Evolutionary conservation across 1,140 invertebrate genomes (phyloP).

Genomic region (Samia ricini): DNA sequence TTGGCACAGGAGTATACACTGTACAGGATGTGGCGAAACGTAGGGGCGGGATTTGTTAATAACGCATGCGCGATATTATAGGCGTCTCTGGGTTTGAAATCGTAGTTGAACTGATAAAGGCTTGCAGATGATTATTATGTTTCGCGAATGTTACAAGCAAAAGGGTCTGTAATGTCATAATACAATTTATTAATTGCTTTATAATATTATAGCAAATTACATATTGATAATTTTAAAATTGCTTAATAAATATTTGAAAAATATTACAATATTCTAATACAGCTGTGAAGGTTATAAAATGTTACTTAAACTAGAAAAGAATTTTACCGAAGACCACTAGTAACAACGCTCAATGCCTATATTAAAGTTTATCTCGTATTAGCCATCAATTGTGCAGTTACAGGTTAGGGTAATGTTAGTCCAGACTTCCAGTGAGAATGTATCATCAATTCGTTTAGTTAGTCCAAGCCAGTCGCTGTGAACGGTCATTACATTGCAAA

Average conservation of each 20-base stretch:
- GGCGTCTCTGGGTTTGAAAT: slow-evolving; percentile 26
- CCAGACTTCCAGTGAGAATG: not conserved
- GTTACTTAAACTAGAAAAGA: not conserved
- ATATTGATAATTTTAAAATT: too few species aligned
- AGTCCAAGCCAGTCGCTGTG: not conserved
- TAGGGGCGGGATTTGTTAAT: slow-evolving; percentile 16
- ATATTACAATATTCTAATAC: too few species aligned
- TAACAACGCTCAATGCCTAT: not conserved
- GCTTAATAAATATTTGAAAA: too few species aligned
- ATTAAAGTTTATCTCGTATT: not conserved
- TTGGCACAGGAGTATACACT: not conserved
- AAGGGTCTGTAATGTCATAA: not conserved
- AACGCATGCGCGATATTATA: slow-evolving; percentile 50
- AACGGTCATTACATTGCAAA: not conserved
- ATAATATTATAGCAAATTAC: too few species aligned
- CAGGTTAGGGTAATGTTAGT: not conserved
- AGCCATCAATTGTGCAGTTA: not conserved
- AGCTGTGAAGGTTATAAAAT: not conserved
- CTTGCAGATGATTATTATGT: not conserved
- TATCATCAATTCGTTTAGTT: not conserved
- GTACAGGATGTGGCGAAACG: not conserved
- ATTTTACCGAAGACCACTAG: not conserved
- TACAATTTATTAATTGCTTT: too few species aligned
- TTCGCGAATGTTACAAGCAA: not conserved
- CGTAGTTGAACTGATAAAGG: not conserved